Evolutionary conservation across 2,888 invertebrate species (phyloP).

Genomic region (Oeneis ivallda): DNA sequence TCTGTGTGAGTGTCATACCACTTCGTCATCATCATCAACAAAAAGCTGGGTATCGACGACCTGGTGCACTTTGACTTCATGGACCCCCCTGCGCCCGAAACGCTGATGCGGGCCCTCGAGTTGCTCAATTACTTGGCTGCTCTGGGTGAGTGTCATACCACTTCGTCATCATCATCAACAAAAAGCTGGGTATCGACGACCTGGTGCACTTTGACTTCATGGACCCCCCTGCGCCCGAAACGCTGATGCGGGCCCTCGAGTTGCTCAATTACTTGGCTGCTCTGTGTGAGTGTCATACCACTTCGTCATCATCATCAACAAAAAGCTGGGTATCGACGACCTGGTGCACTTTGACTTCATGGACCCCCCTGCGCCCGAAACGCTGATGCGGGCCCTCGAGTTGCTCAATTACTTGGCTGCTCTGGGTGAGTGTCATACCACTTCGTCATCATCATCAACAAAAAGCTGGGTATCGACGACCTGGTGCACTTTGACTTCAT

Average conservation of each 20-base stretch:
- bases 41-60: constrained; percentile 99
- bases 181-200: constrained; percentile 99
- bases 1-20: constrained; percentile 74
- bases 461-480: constrained; percentile 99
- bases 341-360: constrained; percentile 99
- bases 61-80: constrained; percentile 99
- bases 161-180: constrained; percentile 69
- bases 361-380: constrained; percentile 99
- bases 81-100: constrained; percentile 99
- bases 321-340: constrained; percentile 99
- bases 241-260: constrained; percentile 98
- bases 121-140: constrained; percentile 98
- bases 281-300: constrained; percentile 74
- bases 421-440: constrained; percentile 74
- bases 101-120: constrained; percentile 98
- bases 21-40: constrained; percentile 69
- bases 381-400: constrained; percentile 98
- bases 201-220: constrained; percentile 99
- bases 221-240: constrained; percentile 99
- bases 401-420: constrained; percentile 98
- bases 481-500: constrained; percentile 99
- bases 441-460: constrained; percentile 69
- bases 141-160: constrained; percentile 74
- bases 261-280: constrained; percentile 98
- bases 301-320: constrained; percentile 69